Evolutionary conservation across 2,113 vertebrate species (phyloP).

Genomic region (Choloepus hoffmanni): DNA sequence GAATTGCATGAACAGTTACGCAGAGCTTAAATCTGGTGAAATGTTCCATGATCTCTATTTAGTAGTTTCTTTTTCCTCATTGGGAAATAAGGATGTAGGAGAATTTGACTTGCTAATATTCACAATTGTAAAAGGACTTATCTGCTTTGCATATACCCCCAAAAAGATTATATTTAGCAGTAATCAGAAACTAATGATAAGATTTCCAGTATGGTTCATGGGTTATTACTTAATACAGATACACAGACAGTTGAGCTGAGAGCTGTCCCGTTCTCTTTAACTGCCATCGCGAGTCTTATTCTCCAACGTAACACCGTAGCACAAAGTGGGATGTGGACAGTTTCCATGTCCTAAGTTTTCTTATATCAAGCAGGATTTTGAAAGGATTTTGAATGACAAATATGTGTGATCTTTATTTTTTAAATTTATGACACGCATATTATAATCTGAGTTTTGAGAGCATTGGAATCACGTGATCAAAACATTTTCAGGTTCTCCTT

Average conservation of each 20-base stretch:
- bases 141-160: background rate
- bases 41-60: background rate
- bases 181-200: background rate
- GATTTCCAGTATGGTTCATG: too few relatives aligned
- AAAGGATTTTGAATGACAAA: background rate
- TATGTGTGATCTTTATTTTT: background rate
- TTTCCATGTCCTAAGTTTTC: background rate
- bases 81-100: background rate
- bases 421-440: background rate
- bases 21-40: conserved; percentile 46
- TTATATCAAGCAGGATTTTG: background rate
- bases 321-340: background rate
- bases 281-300: background rate
- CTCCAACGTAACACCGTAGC: background rate
- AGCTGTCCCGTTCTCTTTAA: background rate
- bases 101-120: conserved; percentile 13
- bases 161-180: background rate
- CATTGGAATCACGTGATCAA: background rate
- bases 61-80: background rate
- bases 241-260: background rate
- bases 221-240: background rate
- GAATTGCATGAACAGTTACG: conserved; percentile 59
- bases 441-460: background rate
- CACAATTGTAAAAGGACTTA: background rate
- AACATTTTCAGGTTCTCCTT: background rate